Evolutionary conservation across 2,797 vertebrate species (phyloP).

Genomic region (Scolopax rusticola): DNA sequence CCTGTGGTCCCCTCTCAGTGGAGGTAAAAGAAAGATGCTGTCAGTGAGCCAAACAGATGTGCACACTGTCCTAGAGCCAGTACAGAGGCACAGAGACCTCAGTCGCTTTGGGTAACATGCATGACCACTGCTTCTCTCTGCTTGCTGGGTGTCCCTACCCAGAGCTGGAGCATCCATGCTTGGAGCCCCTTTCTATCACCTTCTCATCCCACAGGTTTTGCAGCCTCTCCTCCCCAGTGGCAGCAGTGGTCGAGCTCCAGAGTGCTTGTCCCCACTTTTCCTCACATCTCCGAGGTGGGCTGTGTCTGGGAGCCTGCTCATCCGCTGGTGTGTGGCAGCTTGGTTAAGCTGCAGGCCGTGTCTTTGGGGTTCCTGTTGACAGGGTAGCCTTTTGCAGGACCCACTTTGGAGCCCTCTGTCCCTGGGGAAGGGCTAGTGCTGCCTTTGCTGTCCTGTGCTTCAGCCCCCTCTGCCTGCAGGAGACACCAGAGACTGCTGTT

Average conservation of each 20-base stretch:
- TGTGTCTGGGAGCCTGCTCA: neutral
- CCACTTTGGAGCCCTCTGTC: neutral
- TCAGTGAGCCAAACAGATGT: neutral
- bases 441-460: neutral
- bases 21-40: neutral
- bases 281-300: fast-evolving
- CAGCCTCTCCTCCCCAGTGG: too few relatives aligned
- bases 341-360: neutral
- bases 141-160: neutral
- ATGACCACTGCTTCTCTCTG: neutral
- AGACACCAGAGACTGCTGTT: fast-evolving
- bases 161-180: fast-evolving
- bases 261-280: neutral
- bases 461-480: neutral
- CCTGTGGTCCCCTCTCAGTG: neutral
- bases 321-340: neutral
- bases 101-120: fast-evolving
- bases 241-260: neutral
- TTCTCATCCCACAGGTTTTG: neutral
- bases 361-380: fast-evolving
- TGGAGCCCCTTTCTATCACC: neutral
- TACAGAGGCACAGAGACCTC: fast-evolving
- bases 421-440: neutral
- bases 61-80: fast-evolving
- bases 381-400: neutral